A percentile compares a stretch with the other conserved stretches of the same genome.
These are phyloP conservation scores for Rhinichthys osculus DNA, from an alignment of 2,797 vertebrate species.

Conservation along the genomic window DNA sequence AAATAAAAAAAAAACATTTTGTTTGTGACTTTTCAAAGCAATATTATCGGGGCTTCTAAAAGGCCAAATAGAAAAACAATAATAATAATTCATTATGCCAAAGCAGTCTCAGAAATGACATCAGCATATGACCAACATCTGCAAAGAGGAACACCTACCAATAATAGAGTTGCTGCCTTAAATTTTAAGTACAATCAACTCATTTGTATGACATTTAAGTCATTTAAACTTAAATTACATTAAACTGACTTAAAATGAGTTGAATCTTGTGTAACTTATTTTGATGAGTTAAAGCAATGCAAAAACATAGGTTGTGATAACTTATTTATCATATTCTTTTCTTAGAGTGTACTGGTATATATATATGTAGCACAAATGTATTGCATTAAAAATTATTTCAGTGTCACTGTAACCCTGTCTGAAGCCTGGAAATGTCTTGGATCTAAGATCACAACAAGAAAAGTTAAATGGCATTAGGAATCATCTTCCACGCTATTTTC, in stretches of 20 bases:
- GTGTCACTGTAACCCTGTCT: neutral
- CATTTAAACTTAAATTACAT: no score
- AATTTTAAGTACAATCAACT: no score
- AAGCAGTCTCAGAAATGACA: neutral
- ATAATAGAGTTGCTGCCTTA: no score
- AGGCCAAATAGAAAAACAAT: neutral
- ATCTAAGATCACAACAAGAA: neutral
- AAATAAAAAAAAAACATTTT: neutral
- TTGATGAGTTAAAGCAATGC: no score
- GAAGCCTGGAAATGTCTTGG: neutral
- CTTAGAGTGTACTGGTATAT: no score
- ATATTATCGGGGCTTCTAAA: neutral
- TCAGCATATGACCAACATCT: neutral
- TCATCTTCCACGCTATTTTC: neutral
- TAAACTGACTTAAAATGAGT: no score
- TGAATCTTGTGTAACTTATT: no score
- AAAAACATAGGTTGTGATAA: no score
- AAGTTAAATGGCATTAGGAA: neutral
- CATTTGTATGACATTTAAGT: no score
- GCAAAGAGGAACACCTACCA: neutral
- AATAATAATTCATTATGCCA: neutral
- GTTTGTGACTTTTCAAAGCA: no score
- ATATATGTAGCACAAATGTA: neutral
- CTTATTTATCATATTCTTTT: no score
- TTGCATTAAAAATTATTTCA: neutral